Conservation (phyloP, 2,797 vertebrate genomes). For the Gallinago stenura region DNA sequence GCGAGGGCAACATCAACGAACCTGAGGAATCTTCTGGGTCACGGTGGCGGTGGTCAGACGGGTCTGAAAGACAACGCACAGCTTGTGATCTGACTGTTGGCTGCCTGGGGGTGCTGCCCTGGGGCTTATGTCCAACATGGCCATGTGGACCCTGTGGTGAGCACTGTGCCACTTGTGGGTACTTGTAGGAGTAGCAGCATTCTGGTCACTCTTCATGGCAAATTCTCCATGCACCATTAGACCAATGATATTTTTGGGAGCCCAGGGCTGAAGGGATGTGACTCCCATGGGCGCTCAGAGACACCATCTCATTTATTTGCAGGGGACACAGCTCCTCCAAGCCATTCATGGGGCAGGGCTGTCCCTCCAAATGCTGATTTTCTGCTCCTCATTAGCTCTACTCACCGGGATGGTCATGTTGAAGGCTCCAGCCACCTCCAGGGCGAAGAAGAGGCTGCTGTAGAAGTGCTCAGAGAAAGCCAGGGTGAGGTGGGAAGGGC, state of each 20-base stretch:
- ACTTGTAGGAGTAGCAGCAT: fast-evolving
- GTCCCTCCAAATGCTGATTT: background rate
- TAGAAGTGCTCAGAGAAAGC: conserved; percentile 44
- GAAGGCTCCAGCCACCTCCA: conserved; percentile 50
- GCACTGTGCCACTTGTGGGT: fast-evolving
- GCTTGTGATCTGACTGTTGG: fast-evolving
- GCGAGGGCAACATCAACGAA: background rate
- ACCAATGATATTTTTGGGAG: background rate
- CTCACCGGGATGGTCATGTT: conserved; percentile 58
- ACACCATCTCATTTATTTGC: fast-evolving
- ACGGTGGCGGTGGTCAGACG: background rate
- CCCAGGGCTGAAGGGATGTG: fast-evolving
- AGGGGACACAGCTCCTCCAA: fast-evolving
- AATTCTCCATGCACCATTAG: fast-evolving
- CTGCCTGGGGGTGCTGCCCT: background rate
- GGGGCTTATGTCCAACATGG: fast-evolving
- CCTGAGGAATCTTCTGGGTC: conserved; percentile 45
- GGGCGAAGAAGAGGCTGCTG: conserved; percentile 28
- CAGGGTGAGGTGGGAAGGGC: conserved; percentile 41
- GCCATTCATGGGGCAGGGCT: background rate
- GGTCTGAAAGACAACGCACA: conserved; percentile 28
- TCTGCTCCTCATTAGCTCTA: background rate
- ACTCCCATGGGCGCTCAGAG: fast-evolving
- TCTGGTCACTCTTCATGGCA: background rate
- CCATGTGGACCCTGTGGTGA: fast-evolving